A percentile compares a stretch with the other conserved stretches of the same genome.
Conservation (phyloP, 2,888 invertebrate genomes). For the Sphaerophoria taeniata region DNA sequence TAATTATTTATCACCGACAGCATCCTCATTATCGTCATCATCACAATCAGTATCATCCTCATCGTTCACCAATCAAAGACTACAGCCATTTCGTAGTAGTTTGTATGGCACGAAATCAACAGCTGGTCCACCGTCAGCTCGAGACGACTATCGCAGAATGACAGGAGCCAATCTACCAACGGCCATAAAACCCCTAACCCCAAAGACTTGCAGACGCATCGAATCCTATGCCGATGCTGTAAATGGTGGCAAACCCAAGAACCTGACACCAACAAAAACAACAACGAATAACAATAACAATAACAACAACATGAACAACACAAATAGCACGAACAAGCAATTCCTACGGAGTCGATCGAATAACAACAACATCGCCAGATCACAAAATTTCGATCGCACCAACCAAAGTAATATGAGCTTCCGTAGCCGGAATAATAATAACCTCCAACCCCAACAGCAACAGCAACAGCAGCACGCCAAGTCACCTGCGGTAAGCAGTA, state of each 20-base stretch:
- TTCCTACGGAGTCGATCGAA: conserved; percentile 76
- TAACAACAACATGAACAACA: conserved; percentile 44
- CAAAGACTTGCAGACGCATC: conserved; percentile 81
- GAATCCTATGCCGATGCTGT: conserved; percentile 78
- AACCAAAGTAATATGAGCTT: conserved; percentile 77
- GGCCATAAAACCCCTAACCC: conserved; percentile 81
- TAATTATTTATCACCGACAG: conserved; percentile 69
- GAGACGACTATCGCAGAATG: conserved; percentile 51
- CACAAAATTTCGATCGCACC: conserved; percentile 76
- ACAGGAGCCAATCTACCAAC: conserved; percentile 31
- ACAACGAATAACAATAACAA: conserved; percentile 18
- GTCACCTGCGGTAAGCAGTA: conserved; percentile 76
- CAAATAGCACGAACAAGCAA: conserved; percentile 75
- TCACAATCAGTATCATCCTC: conserved; percentile 69
- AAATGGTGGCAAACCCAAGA: conserved; percentile 60
- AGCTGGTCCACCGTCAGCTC: conserved; percentile 54
- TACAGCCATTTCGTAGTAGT: conserved; percentile 81
- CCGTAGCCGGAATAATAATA: conserved; percentile 67
- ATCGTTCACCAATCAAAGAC: conserved; percentile 77
- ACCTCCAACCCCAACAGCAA: conserved; percentile 52
- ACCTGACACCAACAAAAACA: conserved; percentile 60
- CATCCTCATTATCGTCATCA: conserved; percentile 71
- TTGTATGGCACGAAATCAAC: conserved; percentile 78
- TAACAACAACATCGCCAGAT: conserved; percentile 68
- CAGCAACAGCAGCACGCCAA: conserved; percentile 63